Conservation (phyloP, 35 echinoderm and acorn worm genomes). For the Diadema setosum region DNA sequence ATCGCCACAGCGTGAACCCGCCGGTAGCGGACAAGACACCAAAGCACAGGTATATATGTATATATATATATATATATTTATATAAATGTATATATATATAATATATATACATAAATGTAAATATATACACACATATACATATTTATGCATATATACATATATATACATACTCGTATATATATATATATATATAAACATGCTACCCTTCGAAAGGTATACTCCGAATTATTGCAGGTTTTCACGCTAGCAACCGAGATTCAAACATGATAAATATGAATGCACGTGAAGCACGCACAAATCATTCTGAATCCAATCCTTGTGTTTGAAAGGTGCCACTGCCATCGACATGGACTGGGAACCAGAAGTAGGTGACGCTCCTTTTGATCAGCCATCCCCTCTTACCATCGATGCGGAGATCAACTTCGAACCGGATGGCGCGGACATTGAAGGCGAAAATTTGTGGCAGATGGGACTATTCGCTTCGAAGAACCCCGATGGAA, state of each 20-base stretch:
- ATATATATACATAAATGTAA: too few relatives aligned
- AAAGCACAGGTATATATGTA: too few relatives aligned
- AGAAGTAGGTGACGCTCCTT: conserved; percentile 4
- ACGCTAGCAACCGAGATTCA: background rate
- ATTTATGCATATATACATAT: too few relatives aligned
- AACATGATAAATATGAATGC: background rate
- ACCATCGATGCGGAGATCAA: conserved; percentile 21
- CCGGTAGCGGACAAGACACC: too few relatives aligned
- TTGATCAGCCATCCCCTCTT: conserved; percentile 37
- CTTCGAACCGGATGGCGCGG: conserved; percentile 34
- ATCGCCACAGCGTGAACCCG: too few relatives aligned
- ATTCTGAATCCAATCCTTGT: too few relatives aligned
- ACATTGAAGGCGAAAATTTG: conserved; percentile 55
- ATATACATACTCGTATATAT: background rate
- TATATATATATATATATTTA: background rate
- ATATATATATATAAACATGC: background rate
- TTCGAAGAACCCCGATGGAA: conserved; percentile 49
- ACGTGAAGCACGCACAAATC: background rate
- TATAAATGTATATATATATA: too few relatives aligned
- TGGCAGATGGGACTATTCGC: conserved; percentile 75
- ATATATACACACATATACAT: too few relatives aligned
- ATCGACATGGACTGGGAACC: conserved; percentile 59
- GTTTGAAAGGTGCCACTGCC: conserved; percentile 43
- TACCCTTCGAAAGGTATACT: background rate
- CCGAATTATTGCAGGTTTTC: too few relatives aligned